Conservation (phyloP, 2,888 invertebrate genomes). For the Norana najaformis region DNA sequence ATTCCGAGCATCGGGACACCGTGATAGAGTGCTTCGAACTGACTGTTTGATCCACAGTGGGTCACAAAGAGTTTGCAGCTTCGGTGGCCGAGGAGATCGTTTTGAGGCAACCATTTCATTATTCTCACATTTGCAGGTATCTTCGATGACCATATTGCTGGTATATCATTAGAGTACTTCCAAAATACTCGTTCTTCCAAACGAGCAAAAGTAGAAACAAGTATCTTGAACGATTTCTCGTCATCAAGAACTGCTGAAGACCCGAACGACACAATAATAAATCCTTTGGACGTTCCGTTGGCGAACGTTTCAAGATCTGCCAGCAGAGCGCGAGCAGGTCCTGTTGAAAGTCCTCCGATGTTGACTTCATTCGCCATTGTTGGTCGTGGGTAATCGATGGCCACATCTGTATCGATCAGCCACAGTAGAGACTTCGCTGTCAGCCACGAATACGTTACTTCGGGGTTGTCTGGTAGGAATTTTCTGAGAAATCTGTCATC, state of each 20-base stretch:
- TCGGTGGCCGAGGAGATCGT: constrained; percentile 39
- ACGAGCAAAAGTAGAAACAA: background rate
- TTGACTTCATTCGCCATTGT: constrained; percentile 41
- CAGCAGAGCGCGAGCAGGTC: constrained; percentile 37
- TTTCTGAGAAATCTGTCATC: constrained; percentile 32
- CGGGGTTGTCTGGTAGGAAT: constrained; percentile 34
- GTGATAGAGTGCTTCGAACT: constrained; percentile 48
- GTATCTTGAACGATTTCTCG: background rate
- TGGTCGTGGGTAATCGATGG: constrained; percentile 40
- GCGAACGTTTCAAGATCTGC: constrained; percentile 36
- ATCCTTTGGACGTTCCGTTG: constrained; percentile 25
- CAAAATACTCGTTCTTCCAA: background rate
- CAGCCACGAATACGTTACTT: constrained; percentile 28
- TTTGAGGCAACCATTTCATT: constrained; percentile 39
- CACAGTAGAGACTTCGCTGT: constrained; percentile 33
- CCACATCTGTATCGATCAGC: constrained; percentile 38
- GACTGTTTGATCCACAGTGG: constrained; percentile 49
- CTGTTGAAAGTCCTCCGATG: constrained; percentile 37
- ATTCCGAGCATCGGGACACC: constrained; percentile 49
- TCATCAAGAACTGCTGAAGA: background rate
- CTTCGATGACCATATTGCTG: background rate
- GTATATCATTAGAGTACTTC: constrained; percentile 15
- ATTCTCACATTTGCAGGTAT: constrained; percentile 32
- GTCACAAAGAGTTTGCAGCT: constrained; percentile 48
- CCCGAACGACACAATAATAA: constrained; percentile 39